Evolutionary conservation across 2,888 invertebrate genomes (phyloP).

Genomic region (Plemyria rubiginata): DNA sequence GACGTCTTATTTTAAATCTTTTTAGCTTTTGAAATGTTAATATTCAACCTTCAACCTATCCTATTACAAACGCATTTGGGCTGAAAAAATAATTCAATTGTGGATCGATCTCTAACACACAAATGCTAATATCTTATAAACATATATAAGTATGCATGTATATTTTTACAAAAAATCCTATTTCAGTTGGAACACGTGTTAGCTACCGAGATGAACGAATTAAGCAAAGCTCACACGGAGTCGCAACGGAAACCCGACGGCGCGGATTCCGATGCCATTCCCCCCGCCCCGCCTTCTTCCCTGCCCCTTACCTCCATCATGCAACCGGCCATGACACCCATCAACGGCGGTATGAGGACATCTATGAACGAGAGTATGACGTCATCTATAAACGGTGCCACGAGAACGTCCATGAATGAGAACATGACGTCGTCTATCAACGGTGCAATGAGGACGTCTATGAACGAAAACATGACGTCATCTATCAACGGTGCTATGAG

Average conservation of each 20-base stretch:
- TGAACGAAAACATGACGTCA: conserved; percentile 20
- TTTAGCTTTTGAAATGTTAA: too few species aligned
- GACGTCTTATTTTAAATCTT: too few species aligned
- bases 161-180: conserved; percentile 30
- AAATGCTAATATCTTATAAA: too few species aligned
- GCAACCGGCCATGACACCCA: conserved; percentile 52
- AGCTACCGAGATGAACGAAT: conserved; percentile 75
- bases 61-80: too few species aligned
- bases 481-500: conserved; percentile 43
- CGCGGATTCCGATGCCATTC: conserved; percentile 74
- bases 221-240: conserved; percentile 69
- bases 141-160: too few species aligned
- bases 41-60: too few species aligned
- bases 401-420: conserved; percentile 49
- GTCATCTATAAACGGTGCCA: conserved; percentile 42
- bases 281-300: conserved; percentile 69
- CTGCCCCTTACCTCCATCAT: conserved; percentile 62
- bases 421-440: conserved; percentile 45
- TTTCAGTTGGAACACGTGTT: conserved; percentile 75
- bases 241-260: conserved; percentile 77
- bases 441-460: conserved; percentile 30
- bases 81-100: too few species aligned
- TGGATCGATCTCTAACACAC: too few species aligned
- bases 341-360: conserved; percentile 36
- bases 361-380: conserved; percentile 48